A percentile compares a stretch with the other conserved stretches of the same genome.
Evolutionary conservation across 2,113 vertebrate genomes (phyloP).

Genomic region (Atractosteus spatula): DNA sequence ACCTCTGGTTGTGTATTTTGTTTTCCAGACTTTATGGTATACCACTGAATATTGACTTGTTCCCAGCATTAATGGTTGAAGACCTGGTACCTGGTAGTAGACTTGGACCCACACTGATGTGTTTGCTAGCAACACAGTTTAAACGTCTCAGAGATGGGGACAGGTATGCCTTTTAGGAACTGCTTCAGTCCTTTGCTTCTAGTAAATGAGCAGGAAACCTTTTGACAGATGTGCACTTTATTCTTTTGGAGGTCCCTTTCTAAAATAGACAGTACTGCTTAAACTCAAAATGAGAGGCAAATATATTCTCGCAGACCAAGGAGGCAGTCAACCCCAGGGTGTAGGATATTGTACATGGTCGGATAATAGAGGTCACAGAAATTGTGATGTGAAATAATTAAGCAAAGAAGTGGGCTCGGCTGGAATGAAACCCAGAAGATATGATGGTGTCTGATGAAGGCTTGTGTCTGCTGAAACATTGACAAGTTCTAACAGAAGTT

Average conservation of each 20-base stretch:
- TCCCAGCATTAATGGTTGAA: slow-evolving; percentile 94
- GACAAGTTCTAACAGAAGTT: no score
- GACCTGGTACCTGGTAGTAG: slow-evolving; percentile 91
- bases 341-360: no score
- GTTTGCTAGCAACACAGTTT: slow-evolving; percentile 86
- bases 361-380: no score
- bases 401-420: no score
- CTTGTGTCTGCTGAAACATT: no score
- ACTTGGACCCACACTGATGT: slow-evolving; percentile 91
- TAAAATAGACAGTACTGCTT: not conserved
- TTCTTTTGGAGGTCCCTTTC: not conserved
- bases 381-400: no score
- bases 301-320: not conserved
- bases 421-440: no score
- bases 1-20: slow-evolving; percentile 8
- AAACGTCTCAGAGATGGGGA: slow-evolving; percentile 86
- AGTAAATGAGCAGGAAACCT: no score
- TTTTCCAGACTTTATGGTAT: slow-evolving; percentile 83
- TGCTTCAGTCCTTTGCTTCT: no score
- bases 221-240: no score
- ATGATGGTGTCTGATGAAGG: no score
- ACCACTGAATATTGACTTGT: slow-evolving; percentile 88
- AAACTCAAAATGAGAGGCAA: not conserved
- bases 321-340: no score
- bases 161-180: slow-evolving; percentile 66